Evolutionary conservation across 2,797 vertebrate genomes (phyloP).

Genomic region (Sternarchorhynchus goeldii): DNA sequence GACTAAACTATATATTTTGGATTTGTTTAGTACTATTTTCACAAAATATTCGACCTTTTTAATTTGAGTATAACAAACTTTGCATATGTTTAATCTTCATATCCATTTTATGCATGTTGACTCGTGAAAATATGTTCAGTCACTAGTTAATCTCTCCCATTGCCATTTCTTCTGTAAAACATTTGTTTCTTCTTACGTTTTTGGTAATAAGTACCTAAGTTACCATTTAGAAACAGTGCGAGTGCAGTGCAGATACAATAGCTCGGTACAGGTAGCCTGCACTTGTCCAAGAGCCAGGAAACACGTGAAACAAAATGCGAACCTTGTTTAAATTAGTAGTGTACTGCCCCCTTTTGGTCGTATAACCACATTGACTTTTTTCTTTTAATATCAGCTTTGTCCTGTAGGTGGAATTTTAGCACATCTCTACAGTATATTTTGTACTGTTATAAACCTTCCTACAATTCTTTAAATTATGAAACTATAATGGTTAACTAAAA

Average conservation of each 20-base stretch:
- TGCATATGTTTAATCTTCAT: no score
- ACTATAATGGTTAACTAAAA: no score
- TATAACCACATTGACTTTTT: neutral
- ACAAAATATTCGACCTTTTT: no score
- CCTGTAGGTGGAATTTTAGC: constrained; percentile 14
- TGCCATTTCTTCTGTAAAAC: neutral
- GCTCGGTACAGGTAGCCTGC: neutral
- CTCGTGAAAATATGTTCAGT: no score
- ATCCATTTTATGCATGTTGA: no score
- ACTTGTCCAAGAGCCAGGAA: neutral
- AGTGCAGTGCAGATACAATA: no score
- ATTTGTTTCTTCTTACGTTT: neutral
- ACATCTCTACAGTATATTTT: neutral
- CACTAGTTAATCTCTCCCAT: neutral
- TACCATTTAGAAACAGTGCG: neutral
- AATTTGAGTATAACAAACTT: no score
- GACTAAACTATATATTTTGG: no score
- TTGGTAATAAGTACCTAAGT: neutral
- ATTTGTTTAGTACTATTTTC: no score
- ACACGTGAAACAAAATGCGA: neutral
- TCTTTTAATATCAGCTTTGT: neutral
- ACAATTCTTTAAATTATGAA: neutral
- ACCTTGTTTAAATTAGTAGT: neutral
- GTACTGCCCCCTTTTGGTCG: constrained; percentile 30
- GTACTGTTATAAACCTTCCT: no score